Conservation (phyloP, 2,888 invertebrate species). For the Agapostemon virescens region DNA sequence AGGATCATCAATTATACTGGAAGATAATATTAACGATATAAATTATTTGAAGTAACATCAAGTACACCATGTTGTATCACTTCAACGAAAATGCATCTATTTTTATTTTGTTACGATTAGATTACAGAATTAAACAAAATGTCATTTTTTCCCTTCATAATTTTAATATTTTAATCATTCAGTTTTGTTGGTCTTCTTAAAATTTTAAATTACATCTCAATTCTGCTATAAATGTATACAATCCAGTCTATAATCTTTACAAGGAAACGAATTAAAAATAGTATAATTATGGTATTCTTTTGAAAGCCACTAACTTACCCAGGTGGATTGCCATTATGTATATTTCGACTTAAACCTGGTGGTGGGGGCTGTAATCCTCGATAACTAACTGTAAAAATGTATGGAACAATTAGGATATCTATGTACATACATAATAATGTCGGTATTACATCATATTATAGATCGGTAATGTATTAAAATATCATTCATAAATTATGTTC, state of each 20-base stretch:
- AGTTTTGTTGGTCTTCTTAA: no score
- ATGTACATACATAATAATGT: neutral
- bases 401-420: neutral
- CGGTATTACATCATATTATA: no score
- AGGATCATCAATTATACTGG: conserved; percentile 90
- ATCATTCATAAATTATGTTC: no score
- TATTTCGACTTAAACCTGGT: conserved; percentile 82
- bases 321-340: conserved; percentile 81
- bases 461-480: no score
- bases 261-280: no score
- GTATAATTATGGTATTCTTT: neutral
- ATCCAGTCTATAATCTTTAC: no score
- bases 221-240: no score
- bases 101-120: no score
- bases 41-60: neutral
- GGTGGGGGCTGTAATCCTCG: conserved; percentile 83
- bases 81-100: neutral
- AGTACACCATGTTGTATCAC: neutral
- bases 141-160: no score
- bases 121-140: no score
- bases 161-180: no score
- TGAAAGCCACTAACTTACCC: conserved; percentile 78
- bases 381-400: conserved; percentile 75
- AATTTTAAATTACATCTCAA: no score
- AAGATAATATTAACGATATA: conserved; percentile 23